Evolutionary conservation across 2,888 invertebrate genomes (phyloP).

Genomic region (Sphaerophoria rueppellii): DNA sequence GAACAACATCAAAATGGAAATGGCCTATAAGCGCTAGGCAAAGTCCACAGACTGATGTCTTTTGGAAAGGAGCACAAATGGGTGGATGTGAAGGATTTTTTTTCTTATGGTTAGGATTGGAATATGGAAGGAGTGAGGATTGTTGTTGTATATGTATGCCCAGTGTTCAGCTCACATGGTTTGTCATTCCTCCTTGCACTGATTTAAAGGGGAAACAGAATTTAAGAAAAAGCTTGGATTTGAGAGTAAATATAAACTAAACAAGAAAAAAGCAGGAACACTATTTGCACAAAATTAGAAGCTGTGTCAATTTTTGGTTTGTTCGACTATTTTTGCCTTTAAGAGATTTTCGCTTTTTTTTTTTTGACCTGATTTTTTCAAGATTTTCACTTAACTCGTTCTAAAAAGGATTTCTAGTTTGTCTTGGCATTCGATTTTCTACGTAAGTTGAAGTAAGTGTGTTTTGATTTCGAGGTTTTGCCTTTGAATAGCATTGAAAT

Average conservation of each 20-base stretch:
- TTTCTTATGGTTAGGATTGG: not conserved
- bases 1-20: constrained; percentile 66
- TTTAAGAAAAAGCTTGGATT: constrained; percentile 10
- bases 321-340: constrained; percentile 26
- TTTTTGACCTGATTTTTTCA: constrained; percentile 50
- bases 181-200: constrained; percentile 16
- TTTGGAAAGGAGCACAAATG: constrained; percentile 35
- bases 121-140: not conserved
- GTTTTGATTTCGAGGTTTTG: too few relatives aligned
- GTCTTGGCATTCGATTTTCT: too few relatives aligned
- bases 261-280: constrained; percentile 10
- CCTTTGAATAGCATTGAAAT: too few relatives aligned
- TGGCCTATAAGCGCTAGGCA: constrained; percentile 42
- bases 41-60: constrained; percentile 58
- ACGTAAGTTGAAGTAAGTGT: too few relatives aligned
- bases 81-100: not conserved
- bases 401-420: not conserved
- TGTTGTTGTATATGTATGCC: not conserved
- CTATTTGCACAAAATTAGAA: constrained; percentile 67
- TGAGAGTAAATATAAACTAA: constrained; percentile 31
- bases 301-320: constrained; percentile 54
- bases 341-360: constrained; percentile 24
- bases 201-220: constrained; percentile 17
- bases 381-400: constrained; percentile 43
- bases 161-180: constrained; percentile 36